These are phyloP conservation scores for Probosciger aterrimus DNA, from an alignment of 2,113 vertebrate species.

Conservation along the genomic window DNA sequence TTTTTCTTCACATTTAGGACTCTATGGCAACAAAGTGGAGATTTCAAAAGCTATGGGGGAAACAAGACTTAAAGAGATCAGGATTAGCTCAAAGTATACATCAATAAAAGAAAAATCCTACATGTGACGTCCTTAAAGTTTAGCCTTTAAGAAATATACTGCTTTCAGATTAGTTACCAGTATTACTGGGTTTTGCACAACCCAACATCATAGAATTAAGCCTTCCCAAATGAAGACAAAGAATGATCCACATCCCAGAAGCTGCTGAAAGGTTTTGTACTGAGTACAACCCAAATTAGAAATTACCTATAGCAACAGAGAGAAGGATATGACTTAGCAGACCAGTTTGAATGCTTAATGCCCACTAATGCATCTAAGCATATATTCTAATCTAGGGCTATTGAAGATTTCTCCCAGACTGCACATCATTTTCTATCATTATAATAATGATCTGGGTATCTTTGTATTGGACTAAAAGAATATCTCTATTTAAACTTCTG, in stretches of 20 bases:
- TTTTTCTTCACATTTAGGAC: background rate
- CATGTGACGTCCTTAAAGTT: background rate
- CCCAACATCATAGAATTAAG: background rate
- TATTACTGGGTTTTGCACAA: background rate
- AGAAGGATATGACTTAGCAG: background rate
- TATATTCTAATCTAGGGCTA: background rate
- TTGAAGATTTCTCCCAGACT: background rate
- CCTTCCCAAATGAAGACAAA: background rate
- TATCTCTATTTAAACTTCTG: background rate
- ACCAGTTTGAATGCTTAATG: background rate
- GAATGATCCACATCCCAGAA: background rate
- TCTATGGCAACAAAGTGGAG: background rate
- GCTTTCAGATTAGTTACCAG: background rate
- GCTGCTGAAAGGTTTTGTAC: background rate
- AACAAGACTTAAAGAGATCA: background rate
- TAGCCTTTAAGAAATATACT: background rate
- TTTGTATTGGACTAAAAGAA: background rate
- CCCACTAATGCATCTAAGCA: background rate
- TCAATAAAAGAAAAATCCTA: background rate
- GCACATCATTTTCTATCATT: background rate
- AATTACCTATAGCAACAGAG: background rate
- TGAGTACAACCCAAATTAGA: background rate
- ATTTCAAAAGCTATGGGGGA: background rate
- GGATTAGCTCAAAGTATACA: background rate
- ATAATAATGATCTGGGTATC: background rate